These are phyloP conservation scores for Semicossyphus pulcher DNA, from an alignment of 2,113 vertebrate genomes.

Conservation along the genomic window DNA sequence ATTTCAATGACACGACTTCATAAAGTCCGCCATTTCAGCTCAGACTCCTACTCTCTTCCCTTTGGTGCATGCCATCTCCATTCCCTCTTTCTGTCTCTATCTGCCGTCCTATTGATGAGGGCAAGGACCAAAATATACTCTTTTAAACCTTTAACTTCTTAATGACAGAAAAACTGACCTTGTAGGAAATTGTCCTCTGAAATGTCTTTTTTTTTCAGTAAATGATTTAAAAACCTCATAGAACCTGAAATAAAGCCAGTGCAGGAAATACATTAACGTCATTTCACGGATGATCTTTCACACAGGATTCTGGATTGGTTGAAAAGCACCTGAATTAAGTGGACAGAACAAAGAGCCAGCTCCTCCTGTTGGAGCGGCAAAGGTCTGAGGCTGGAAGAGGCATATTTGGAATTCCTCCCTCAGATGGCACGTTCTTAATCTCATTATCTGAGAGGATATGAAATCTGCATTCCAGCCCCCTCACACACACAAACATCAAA, in stretches of 20 bases:
- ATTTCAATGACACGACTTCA: too few species aligned
- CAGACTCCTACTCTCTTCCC: too few species aligned
- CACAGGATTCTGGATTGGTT: not conserved
- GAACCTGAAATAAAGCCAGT: not conserved
- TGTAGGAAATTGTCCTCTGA: not conserved
- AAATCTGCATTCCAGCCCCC: constrained; percentile 78
- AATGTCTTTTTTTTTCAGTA: not conserved
- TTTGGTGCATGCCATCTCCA: too few species aligned
- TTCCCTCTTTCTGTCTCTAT: too few species aligned
- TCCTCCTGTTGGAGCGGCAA: constrained; percentile 16
- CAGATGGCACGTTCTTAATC: constrained; percentile 77
- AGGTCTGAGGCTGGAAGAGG: constrained; percentile 52
- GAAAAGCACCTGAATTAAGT: not conserved
- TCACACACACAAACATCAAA: constrained; percentile 13
- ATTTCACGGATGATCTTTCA: not conserved
- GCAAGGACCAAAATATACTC: too few species aligned
- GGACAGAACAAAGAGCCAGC: not conserved
- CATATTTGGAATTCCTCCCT: constrained; percentile 78
- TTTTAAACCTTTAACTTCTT: too few species aligned
- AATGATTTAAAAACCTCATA: not conserved
- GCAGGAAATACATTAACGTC: not conserved
- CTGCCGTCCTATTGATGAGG: too few species aligned
- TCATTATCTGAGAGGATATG: constrained; percentile 81
- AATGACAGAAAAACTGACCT: not conserved
- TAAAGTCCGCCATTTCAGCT: too few species aligned